Conservation (phyloP, 2,888 invertebrate genomes). For the Phrixothrix hirtus region DNA sequence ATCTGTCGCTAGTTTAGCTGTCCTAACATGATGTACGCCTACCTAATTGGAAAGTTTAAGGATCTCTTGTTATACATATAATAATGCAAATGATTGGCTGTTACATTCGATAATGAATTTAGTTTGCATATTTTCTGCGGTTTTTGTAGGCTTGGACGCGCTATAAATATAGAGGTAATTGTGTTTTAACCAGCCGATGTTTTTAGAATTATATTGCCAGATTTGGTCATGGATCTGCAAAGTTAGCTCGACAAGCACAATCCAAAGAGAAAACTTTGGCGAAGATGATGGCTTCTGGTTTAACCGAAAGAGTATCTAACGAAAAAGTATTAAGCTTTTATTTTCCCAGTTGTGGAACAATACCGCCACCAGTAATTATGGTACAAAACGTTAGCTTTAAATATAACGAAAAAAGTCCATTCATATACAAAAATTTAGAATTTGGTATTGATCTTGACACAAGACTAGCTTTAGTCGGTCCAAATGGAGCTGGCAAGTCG, state of each 20-base stretch:
- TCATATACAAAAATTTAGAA: constrained; percentile 96
- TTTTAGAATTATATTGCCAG: constrained; percentile 93
- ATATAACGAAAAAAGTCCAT: constrained; percentile 83
- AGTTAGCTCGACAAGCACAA: constrained; percentile 97
- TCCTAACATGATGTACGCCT: too few relatives aligned
- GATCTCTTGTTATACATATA: too few relatives aligned
- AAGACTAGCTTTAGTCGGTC: constrained; percentile 90
- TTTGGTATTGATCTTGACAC: constrained; percentile 99
- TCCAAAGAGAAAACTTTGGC: constrained; percentile 99
- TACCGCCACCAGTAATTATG: constrained; percentile 99
- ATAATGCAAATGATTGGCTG: too few relatives aligned
- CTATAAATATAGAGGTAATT: too few relatives aligned
- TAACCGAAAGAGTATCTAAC: constrained; percentile 90
- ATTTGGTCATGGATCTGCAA: constrained; percentile 99
- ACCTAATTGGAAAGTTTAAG: too few relatives aligned
- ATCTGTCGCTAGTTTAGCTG: too few relatives aligned
- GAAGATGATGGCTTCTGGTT: constrained; percentile 98
- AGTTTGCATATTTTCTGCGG: too few relatives aligned
- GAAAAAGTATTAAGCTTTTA: constrained; percentile 94
- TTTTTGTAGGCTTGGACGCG: too few relatives aligned
- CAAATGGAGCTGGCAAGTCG: constrained; percentile 99
- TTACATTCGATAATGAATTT: too few relatives aligned
- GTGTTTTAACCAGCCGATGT: too few relatives aligned
- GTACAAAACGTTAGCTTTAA: constrained; percentile 97
- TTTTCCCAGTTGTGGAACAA: constrained; percentile 93